Evolutionary conservation across 2,797 vertebrate genomes (phyloP), one percentile per base, ranked within the genome.

Genomic region (Oreortyx pictus): DNA sequence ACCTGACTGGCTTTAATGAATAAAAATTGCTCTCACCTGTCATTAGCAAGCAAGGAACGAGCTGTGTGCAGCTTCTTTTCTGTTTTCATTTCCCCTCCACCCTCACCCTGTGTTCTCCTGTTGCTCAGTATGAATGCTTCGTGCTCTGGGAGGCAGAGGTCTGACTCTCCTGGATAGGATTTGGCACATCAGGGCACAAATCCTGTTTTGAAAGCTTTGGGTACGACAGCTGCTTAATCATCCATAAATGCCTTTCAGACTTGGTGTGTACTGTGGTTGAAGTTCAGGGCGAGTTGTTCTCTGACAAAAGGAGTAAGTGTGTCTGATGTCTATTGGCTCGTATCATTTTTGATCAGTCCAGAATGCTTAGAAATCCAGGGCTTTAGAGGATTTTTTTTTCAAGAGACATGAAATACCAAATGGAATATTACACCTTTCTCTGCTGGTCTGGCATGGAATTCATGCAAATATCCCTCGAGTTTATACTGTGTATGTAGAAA

Each of bases 141-240:
- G 14, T 33, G 52, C 65, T 82, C 41, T 4, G 1, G 23, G 27
- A 29, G 41, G 49, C 49, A 41, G 41, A 6, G 7, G 18, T 74
- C 80, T 67, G 15, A 14, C 24, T 41, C 44, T 19, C 62, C 1
- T 49, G 46, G 25, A 1, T 33, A 41, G 23, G 25, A 68, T 86
- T 88, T 89, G 33, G 70, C 73, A 89, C 41, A 67, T 67, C 9
- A 62, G 46, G 66, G 59, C 41, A 57, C 33, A 78, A 46, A 83
- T 37, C 37, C 22, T 49, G 7, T 25, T 93, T 88, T 43, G 65
- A 86, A 89, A 47, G 49, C 25, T 81, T 77, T 54, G 65, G 23
- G 4, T 86, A n/a, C 52, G 62, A 81, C 81, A 92, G 47, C 68
- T 71, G 18, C 46, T 83, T 89, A 60, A 83, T 89, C 44, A 85